phyloP scores from a whole-genome alignment of 2,113 vertebrate genomes.

The Erpornis zantholeuca region DNA sequence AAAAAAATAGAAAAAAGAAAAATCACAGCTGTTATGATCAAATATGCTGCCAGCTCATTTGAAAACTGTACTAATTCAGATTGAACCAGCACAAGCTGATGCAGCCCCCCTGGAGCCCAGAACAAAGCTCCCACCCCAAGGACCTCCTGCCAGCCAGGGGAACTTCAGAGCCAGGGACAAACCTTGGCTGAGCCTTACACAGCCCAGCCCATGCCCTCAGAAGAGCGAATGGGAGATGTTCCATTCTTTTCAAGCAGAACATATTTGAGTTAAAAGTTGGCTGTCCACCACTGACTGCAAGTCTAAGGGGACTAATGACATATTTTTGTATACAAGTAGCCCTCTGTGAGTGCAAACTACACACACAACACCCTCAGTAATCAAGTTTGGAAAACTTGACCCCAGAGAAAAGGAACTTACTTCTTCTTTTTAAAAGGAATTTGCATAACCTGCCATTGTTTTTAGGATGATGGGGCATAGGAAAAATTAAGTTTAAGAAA shows the following conservation, averaged over 20 bases:
- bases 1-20: neutral
- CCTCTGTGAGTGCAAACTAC: neutral
- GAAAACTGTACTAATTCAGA: neutral
- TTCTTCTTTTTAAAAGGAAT: neutral
- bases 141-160: neutral
- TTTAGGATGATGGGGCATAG: neutral
- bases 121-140: neutral
- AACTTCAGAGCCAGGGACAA: neutral
- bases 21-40: neutral
- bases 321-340: neutral
- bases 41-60: neutral
- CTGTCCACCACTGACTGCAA: neutral
- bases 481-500: neutral
- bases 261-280: neutral
- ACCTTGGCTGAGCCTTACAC: neutral
- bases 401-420: neutral
- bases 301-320: neutral
- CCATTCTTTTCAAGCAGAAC: neutral
- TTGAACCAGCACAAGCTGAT: neutral
- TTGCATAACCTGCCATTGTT: neutral
- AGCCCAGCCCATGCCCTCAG: neutral
- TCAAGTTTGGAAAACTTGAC: neutral
- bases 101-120: neutral
- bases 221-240: rapidly evolving
- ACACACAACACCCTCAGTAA: neutral